These are phyloP conservation scores for Ariolimax columbianus DNA, from an alignment of 2,888 invertebrate species.

Conservation along the genomic window DNA sequence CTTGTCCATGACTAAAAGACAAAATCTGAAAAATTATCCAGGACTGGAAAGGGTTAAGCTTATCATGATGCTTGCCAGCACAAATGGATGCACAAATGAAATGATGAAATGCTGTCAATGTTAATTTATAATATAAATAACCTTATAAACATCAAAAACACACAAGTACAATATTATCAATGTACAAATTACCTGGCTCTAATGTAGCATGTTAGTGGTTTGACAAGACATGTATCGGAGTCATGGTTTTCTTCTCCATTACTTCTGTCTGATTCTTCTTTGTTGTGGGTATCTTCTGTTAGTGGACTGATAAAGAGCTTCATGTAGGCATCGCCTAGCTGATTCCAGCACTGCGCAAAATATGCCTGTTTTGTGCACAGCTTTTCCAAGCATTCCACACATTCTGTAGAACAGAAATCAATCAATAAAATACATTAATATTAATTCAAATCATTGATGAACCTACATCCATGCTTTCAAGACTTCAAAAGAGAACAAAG, in stretches of 20 bases:
- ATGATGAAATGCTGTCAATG: no score
- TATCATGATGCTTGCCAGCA: no score
- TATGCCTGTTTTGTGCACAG: conserved; percentile 39
- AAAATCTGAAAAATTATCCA: no score
- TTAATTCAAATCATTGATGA: no score
- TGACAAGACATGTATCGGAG: not conserved
- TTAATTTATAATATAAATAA: not conserved
- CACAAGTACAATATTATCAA: not conserved
- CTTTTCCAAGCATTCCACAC: conserved; percentile 47
- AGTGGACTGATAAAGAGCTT: not conserved
- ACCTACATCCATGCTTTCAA: no score
- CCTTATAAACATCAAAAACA: not conserved
- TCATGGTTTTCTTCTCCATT: not conserved
- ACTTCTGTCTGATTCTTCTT: not conserved
- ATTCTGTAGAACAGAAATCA: conserved; percentile 39
- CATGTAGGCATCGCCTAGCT: conserved; percentile 46
- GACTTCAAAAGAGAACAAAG: no score
- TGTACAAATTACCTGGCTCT: conserved; percentile 28
- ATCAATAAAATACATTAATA: no score
- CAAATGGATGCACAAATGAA: no score
- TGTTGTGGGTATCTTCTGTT: not conserved
- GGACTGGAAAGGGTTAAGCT: no score
- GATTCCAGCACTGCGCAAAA: conserved; percentile 44
- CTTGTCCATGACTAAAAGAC: no score
- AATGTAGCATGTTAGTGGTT: conserved; percentile 35